phyloP scores from a whole-genome alignment of 1,140 invertebrate genomes.

The Ylistrum balloti region DNA sequence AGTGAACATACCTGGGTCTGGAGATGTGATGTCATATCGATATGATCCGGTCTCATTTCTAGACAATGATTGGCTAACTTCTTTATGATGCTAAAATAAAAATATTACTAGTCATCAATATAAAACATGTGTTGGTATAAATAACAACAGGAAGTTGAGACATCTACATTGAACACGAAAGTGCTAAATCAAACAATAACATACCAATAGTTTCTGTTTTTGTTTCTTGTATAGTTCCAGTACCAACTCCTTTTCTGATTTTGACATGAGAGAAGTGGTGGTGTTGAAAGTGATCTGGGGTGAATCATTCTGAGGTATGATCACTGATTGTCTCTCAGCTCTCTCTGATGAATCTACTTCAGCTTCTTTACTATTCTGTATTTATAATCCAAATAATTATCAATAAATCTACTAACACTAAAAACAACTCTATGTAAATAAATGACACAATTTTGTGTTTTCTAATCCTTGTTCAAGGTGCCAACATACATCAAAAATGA shows the following conservation, averaged over 20 bases:
- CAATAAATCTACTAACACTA: too few species aligned
- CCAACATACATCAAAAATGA: too few species aligned
- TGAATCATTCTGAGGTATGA: background rate
- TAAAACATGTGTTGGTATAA: too few species aligned
- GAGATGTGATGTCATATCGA: background rate
- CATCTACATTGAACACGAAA: too few species aligned
- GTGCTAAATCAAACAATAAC: too few species aligned
- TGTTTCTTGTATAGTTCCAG: background rate
- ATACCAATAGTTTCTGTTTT: conserved; percentile 5
- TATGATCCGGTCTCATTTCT: conserved; percentile 20
- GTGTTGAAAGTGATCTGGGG: background rate
- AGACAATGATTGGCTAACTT: background rate
- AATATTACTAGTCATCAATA: background rate
- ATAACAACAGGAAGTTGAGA: too few species aligned
- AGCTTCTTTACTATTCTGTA: background rate
- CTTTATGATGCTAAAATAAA: conserved; percentile 23
- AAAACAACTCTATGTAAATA: too few species aligned
- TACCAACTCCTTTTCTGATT: conserved; percentile 11
- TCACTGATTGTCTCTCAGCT: background rate
- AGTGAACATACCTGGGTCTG: background rate
- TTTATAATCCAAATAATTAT: too few species aligned
- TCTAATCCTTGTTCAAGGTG: too few species aligned
- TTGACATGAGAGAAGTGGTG: background rate
- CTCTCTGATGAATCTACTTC: background rate
- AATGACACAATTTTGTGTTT: too few species aligned